These are phyloP conservation scores for Poicephalus gulielmi DNA, from an alignment of 2,113 vertebrate genomes.

Conservation along the genomic window DNA sequence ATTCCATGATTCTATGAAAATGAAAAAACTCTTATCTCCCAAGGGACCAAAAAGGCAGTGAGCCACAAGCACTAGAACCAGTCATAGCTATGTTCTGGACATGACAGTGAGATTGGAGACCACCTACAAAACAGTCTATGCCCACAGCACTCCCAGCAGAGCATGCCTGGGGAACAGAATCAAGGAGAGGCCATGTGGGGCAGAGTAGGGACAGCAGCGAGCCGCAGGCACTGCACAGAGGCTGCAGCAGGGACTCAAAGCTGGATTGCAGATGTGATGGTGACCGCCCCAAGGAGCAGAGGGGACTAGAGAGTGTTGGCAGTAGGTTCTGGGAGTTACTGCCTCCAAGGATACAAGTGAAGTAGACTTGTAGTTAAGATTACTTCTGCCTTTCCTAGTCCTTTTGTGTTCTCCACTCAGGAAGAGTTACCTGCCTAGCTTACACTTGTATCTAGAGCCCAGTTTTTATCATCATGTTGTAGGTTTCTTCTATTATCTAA, in stretches of 20 bases:
- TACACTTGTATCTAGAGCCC: accelerated
- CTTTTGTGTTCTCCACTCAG: neutral
- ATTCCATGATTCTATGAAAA: neutral
- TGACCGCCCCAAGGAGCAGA: neutral
- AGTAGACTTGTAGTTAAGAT: neutral
- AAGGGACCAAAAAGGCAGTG: neutral
- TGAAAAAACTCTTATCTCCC: neutral
- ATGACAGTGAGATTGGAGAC: neutral
- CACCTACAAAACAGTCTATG: neutral
- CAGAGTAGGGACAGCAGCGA: neutral
- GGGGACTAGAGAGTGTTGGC: neutral
- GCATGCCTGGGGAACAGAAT: neutral
- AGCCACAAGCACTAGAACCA: accelerated
- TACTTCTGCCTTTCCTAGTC: neutral
- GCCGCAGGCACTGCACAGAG: neutral
- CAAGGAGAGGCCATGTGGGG: neutral
- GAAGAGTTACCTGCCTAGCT: neutral
- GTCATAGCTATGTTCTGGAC: neutral
- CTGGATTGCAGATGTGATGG: no score
- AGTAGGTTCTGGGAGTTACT: neutral
- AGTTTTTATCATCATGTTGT: neutral
- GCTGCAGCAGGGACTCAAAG: neutral
- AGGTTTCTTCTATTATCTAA: neutral
- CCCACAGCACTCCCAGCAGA: neutral
- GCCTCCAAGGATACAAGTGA: neutral